Conservation (phyloP, 2,888 invertebrate genomes). For the Flabesymbios commensalis region DNA sequence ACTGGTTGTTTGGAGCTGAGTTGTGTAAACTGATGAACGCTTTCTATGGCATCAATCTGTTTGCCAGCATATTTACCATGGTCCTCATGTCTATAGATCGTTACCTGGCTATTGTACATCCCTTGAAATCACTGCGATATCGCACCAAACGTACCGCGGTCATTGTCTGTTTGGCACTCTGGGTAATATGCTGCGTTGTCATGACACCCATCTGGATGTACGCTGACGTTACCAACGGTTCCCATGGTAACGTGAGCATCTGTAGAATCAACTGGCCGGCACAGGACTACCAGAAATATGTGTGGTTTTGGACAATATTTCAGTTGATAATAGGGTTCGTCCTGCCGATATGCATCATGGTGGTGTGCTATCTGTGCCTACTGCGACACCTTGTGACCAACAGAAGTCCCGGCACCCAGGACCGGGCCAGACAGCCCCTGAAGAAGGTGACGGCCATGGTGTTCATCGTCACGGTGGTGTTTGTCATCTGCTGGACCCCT, state of each 20-base stretch:
- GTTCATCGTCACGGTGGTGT: slow-evolving; percentile 28
- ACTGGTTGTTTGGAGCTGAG: slow-evolving; percentile 29
- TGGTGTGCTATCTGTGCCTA: slow-evolving; percentile 22
- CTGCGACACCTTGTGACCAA: slow-evolving; percentile 16
- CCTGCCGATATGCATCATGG: slow-evolving; percentile 28
- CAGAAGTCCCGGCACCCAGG: too few species aligned
- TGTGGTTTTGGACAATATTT: slow-evolving; percentile 27
- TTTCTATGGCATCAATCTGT: slow-evolving; percentile 27
- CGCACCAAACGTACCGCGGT: slow-evolving; percentile 24
- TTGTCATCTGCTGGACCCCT: slow-evolving; percentile 31
- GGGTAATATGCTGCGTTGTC: slow-evolving; percentile 21
- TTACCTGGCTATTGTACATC: slow-evolving; percentile 29
- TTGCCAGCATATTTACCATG: slow-evolving; percentile 34
- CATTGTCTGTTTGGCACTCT: slow-evolving; percentile 22
- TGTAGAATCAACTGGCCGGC: slow-evolving; percentile 25
- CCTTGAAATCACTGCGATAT: slow-evolving; percentile 24
- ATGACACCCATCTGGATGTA: slow-evolving; percentile 32
- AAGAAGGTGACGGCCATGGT: slow-evolving; percentile 28
- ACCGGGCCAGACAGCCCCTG: slow-evolving; percentile 15
- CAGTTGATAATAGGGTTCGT: slow-evolving; percentile 28
- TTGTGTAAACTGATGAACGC: slow-evolving; percentile 29
- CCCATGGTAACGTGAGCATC: background rate
- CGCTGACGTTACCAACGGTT: slow-evolving; percentile 4
- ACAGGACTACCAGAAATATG: slow-evolving; percentile 1
- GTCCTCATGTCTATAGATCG: slow-evolving; percentile 31